These are phyloP conservation scores for Epizoanthus rinbou DNA, from an alignment of 92 coral and sea anemone genomes.

Conservation along the genomic window DNA sequence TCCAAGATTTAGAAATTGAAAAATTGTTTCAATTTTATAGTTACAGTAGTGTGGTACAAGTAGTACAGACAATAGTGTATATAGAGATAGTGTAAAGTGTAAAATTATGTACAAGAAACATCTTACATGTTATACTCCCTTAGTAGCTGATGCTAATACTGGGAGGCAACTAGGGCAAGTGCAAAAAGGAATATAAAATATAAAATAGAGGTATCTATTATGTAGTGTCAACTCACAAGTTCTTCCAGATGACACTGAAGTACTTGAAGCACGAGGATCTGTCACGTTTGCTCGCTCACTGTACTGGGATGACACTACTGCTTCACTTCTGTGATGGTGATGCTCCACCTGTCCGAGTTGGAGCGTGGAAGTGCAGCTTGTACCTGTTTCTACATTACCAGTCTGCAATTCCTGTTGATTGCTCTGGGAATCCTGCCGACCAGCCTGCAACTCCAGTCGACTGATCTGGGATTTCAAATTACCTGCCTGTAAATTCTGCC, in stretches of 20 bases:
- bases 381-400: background rate
- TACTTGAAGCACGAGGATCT: background rate
- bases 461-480: too few relatives aligned
- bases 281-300: background rate
- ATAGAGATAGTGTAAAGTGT: too few relatives aligned
- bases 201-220: too few relatives aligned
- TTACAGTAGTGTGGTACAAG: too few relatives aligned
- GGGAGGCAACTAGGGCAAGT: too few relatives aligned
- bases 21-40: too few relatives aligned
- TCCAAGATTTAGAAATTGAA: too few relatives aligned
- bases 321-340: background rate
- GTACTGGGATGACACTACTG: constrained; percentile 5
- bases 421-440: background rate
- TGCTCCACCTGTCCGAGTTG: background rate
- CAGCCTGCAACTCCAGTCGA: background rate
- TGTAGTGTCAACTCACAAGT: constrained; percentile 14
- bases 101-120: too few relatives aligned
- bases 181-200: too few relatives aligned
- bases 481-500: background rate
- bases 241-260: constrained; percentile 8
- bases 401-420: background rate
- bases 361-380: background rate
- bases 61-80: too few relatives aligned
- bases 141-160: too few relatives aligned
- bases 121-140: too few relatives aligned